Base-by-base conservation (phyloP, 2,888 invertebrate species). In the Melanchra persicariae region DNA sequence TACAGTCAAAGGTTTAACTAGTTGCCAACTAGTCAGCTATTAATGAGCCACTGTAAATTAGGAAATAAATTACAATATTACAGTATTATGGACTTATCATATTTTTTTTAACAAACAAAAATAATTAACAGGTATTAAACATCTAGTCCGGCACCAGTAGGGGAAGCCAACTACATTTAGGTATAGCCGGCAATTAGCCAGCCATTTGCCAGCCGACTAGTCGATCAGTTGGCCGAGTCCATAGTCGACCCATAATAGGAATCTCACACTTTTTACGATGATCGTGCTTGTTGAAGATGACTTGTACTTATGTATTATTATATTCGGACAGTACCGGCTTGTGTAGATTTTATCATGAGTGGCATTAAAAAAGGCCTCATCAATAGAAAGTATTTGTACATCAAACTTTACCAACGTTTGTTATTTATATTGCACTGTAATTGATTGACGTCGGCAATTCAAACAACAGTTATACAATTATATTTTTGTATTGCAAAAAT, bases 381-480 rank as follows among this genome's bases (percentile, higher is more conserved):
- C 15, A 45, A 67, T 67, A 78, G 78, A 77, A 77, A 77, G 66
- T 62, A 8, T 22, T 24, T 30, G 59, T 40, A 63, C 40, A 3
- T 61, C 52, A 61, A n/a, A 43, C 17, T 55, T 40, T 37, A 52
- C 47, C 22, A 62, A 43, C 24, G 24, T 34, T 57, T 61, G 22
- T n/a, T 26, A 77, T 57, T 70, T 70, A 19, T 62, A 19, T 37
- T 22, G 45, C 34, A 22, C n/a, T 52, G 51, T n/a, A 45, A 60
- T 24, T 61, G 10, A 64, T 57, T 61, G 43, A 61, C 52, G 37
- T 51, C 26, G 2, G 10, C 12, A 17, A 55, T 55, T 62, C 22
- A 17, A 63, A 71, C 10, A 15, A 49, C n/a, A 49, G 22, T 24
- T n/a, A 43, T 10, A 47, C 19, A 52, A 40, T 58, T 63, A 51